These are phyloP conservation scores for Sphinx pinastri DNA, from an alignment of 2,888 invertebrate genomes.

Conservation along the genomic window DNA sequence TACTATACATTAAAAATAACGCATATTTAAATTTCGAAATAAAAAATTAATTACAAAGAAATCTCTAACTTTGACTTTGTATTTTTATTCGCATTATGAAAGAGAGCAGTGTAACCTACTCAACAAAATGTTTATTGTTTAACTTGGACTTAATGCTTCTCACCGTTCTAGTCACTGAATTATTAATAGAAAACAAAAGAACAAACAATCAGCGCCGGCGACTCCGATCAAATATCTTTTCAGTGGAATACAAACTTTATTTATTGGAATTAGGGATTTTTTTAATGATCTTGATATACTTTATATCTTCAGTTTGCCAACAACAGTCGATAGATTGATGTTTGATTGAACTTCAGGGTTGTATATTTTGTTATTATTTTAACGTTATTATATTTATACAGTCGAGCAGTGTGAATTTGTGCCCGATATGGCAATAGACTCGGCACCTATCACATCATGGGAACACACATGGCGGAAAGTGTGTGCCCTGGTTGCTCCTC, in stretches of 20 bases:
- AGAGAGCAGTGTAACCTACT: neutral
- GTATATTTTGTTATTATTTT: neutral
- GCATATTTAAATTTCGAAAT: no score
- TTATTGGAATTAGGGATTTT: neutral
- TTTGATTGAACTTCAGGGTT: neutral
- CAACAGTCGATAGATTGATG: conserved; percentile 5
- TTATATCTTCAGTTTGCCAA: neutral
- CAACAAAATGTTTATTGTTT: conserved; percentile 6
- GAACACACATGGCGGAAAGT: no score
- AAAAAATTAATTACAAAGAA: no score
- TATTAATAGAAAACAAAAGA: conserved; percentile 18
- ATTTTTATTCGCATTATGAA: neutral
- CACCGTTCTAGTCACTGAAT: neutral
- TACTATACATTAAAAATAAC: no score
- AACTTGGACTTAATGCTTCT: neutral
- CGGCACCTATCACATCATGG: no score
- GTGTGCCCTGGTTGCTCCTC: no score
- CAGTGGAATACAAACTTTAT: conserved; percentile 7
- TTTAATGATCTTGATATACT: neutral
- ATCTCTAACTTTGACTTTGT: no score
- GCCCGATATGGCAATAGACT: no score
- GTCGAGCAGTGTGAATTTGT: no score
- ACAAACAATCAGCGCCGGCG: neutral
- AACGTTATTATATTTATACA: no score
- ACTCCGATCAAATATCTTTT: conserved; percentile 2